Percentiles rank a stretch among this genome's conserved stretches.
Conservation (phyloP, 2,797 vertebrate genomes). For the Falco peregrinus region DNA sequence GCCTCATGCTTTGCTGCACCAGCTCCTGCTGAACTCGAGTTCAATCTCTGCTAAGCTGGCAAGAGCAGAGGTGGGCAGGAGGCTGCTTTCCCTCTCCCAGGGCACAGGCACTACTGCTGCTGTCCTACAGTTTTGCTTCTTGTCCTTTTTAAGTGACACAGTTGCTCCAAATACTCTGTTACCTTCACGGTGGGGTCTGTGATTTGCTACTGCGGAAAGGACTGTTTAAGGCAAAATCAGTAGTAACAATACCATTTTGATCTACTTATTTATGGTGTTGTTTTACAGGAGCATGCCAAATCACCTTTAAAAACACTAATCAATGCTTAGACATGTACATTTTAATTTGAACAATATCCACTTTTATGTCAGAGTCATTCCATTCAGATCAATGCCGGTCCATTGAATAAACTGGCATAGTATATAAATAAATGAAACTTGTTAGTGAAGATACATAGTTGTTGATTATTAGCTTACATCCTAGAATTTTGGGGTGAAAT, state of each 20-base stretch:
- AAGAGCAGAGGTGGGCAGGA: neutral
- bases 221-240: neutral
- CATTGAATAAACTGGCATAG: neutral
- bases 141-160: neutral
- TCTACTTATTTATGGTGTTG: neutral
- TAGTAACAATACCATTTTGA: neutral
- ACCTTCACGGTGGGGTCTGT: rapidly evolving
- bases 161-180: neutral
- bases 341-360: neutral
- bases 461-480: neutral
- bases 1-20: neutral
- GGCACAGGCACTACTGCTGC: rapidly evolving
- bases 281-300: neutral
- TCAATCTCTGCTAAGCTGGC: neutral
- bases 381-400: neutral
- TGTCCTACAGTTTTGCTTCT: neutral
- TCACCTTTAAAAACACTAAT: neutral
- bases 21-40: neutral
- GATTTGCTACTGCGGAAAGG: neutral
- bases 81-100: neutral
- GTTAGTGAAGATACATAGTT: neutral
- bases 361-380: neutral
- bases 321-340: neutral
- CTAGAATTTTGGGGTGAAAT: neutral
- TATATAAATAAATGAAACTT: neutral